Percentiles rank a stretch among this genome's conserved stretches.
These are phyloP conservation scores for Ophioninae sp. DNA, from an alignment of 2,888 invertebrate species.

Conservation along the genomic window DNA sequence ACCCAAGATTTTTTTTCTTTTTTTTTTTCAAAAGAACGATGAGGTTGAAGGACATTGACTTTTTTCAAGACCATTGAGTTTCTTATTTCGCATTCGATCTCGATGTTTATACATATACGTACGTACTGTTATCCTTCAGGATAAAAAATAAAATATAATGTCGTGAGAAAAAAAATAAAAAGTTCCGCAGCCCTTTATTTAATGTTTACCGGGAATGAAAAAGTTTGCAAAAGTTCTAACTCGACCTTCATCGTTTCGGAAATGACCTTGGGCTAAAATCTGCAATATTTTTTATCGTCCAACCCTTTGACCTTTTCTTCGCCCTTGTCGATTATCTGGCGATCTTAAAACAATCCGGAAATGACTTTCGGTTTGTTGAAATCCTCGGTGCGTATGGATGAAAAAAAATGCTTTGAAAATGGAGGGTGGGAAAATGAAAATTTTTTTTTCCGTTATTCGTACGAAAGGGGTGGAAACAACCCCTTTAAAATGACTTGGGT, in stretches of 20 bases:
- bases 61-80: not conserved
- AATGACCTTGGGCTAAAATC: too few species aligned
- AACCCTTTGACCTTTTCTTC: not conserved
- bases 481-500: not conserved
- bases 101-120: not conserved
- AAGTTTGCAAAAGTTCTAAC: too few species aligned
- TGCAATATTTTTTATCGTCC: not conserved
- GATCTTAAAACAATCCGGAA: constrained; percentile 38
- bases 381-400: not conserved
- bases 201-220: too few species aligned
- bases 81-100: not conserved
- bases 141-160: too few species aligned
- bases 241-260: too few species aligned
- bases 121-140: not conserved
- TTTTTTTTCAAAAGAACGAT: constrained; percentile 3
- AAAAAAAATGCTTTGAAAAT: not conserved
- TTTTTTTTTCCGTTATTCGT: not conserved
- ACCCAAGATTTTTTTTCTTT: not conserved
- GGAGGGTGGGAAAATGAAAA: constrained; percentile 5
- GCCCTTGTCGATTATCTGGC: constrained; percentile 7
- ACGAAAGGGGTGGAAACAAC: constrained; percentile 14
- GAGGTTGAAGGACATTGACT: not conserved
- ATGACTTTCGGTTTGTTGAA: constrained; percentile 8
- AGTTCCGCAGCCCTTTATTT: too few species aligned
- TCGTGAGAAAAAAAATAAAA: too few species aligned